These are phyloP conservation scores for Aplochiton taeniatus DNA, from an alignment of 2,797 vertebrate species.

Conservation along the genomic window DNA sequence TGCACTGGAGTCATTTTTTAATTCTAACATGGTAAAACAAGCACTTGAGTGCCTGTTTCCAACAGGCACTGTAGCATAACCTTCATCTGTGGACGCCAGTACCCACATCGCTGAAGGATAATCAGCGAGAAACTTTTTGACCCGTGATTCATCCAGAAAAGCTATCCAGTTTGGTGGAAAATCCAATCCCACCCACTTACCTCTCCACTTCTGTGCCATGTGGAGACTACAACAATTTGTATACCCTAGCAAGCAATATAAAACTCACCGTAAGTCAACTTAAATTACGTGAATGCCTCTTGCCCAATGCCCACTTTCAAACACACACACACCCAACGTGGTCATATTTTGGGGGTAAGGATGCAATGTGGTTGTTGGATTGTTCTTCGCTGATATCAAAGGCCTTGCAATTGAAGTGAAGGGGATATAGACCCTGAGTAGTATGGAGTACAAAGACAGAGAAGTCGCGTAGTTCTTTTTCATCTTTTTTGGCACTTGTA, in stretches of 20 bases:
- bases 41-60: neutral
- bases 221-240: neutral
- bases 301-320: too few relatives aligned
- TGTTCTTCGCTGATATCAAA: neutral
- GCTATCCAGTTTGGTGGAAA: neutral
- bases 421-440: neutral
- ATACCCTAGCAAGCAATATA: too few relatives aligned
- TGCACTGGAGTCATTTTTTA: conserved; percentile 56
- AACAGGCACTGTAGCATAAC: conserved; percentile 9
- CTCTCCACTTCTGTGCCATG: neutral
- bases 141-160: conserved; percentile 25
- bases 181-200: conserved; percentile 22
- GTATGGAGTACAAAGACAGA: too few relatives aligned
- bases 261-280: too few relatives aligned
- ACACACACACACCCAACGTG: neutral
- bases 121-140: conserved; percentile 11
- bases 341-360: neutral
- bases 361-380: neutral
- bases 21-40: conserved; percentile 67
- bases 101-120: conserved; percentile 2
- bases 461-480: too few relatives aligned
- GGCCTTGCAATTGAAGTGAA: neutral
- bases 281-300: too few relatives aligned
- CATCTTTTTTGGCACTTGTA: too few relatives aligned
- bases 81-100: conserved; percentile 2